Percentiles rank a stretch among this genome's conserved stretches.
phyloP scores from a whole-genome alignment of 2,888 invertebrate species.

The Lasius platythorax region DNA sequence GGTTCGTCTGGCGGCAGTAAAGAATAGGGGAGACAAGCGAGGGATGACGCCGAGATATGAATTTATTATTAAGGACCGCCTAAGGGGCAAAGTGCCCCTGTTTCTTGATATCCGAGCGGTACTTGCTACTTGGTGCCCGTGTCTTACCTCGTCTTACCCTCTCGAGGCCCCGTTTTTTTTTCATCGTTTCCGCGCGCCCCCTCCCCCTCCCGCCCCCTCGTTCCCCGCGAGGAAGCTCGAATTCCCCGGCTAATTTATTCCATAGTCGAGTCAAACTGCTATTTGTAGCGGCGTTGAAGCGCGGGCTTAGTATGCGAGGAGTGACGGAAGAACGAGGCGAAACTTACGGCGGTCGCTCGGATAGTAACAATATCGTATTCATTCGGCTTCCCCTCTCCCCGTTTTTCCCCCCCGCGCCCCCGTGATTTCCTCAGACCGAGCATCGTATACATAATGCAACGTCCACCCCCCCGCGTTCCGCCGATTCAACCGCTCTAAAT shows the following conservation, averaged over 20 bases:
- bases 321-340: conserved; percentile 48
- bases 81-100: conserved; percentile 82
- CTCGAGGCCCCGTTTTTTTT: conserved; percentile 45
- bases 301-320: conserved; percentile 16
- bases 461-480: conserved; percentile 34
- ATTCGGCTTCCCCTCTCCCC: conserved; percentile 67
- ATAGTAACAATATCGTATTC: conserved; percentile 78
- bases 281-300: conserved; percentile 66
- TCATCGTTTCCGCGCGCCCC: background rate
- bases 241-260: conserved; percentile 79
- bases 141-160: conserved; percentile 44
- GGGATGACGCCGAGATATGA: conserved; percentile 81
- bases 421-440: conserved; percentile 47
- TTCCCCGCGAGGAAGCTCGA: conserved; percentile 54
- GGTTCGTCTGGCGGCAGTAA: conserved; percentile 63
- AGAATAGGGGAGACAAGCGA: conserved; percentile 66
- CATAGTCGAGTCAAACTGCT: conserved; percentile 73
- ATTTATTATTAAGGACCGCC: conserved; percentile 85
- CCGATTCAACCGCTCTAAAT: conserved; percentile 24
- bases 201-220: background rate
- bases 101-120: conserved; percentile 80
- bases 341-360: conserved; percentile 66
- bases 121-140: conserved; percentile 44
- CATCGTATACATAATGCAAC: conserved; percentile 76
- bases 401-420: conserved; percentile 28